Evolutionary conservation across 2,113 vertebrate genomes (phyloP).

Genomic region (Tinamus guttatus): DNA sequence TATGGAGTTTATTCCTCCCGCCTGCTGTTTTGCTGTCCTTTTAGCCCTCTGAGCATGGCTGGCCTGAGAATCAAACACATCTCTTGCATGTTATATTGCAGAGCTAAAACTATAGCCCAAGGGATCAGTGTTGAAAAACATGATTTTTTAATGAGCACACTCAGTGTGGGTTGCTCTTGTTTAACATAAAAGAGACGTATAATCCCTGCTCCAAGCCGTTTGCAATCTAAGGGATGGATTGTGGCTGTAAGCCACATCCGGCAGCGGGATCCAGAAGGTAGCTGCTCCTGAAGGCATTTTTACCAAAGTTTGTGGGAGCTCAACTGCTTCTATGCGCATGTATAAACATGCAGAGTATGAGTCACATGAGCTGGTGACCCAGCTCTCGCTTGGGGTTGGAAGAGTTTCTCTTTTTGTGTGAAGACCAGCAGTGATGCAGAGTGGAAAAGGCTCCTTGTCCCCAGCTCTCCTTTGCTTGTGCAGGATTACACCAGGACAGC

Average conservation of each 20-base stretch:
- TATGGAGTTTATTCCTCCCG: neutral
- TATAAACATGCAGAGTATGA: neutral
- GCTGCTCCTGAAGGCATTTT: conserved; percentile 37
- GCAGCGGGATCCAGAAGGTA: neutral
- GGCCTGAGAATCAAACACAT: neutral
- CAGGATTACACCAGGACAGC: fast-evolving
- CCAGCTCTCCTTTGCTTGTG: neutral
- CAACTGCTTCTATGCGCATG: neutral
- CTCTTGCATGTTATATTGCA: neutral
- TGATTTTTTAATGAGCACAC: conserved; percentile 66
- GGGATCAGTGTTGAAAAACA: conserved; percentile 55
- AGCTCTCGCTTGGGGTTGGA: neutral
- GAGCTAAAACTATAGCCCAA: conserved; percentile 36
- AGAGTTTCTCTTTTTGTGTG: neutral
- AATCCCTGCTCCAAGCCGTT: conserved; percentile 56
- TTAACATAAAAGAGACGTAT: conserved; percentile 62
- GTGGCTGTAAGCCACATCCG: conserved; percentile 11
- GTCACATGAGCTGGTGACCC: neutral
- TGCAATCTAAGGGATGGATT: conserved; percentile 32
- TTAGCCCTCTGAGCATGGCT: neutral
- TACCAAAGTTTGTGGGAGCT: neutral
- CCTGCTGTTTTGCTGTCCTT: neutral
- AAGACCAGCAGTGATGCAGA: neutral
- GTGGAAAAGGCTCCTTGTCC: neutral
- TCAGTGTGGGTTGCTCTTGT: conserved; percentile 49